Evolutionary conservation across 2,797 vertebrate species (phyloP).

Genomic region (Acomys russatus): DNA sequence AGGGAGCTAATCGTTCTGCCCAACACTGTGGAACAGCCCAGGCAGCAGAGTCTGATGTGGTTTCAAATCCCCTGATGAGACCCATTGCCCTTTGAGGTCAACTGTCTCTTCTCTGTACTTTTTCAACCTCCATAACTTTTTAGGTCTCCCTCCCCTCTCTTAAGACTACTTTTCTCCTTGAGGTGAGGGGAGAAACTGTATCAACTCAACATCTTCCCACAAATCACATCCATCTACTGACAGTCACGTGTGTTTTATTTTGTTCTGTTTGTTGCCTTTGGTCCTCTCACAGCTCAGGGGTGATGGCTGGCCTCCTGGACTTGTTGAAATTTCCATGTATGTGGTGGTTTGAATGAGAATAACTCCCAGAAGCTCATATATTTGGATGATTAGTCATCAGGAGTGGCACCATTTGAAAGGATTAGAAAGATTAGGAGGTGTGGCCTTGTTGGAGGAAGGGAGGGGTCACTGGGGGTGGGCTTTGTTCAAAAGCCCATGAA

Average conservation of each 20-base stretch:
- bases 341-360: not conserved
- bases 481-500: not conserved
- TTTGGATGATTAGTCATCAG: not conserved
- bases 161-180: not conserved
- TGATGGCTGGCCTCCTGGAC: not conserved
- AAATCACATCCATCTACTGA: not conserved
- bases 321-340: not conserved
- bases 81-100: not conserved
- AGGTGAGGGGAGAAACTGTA: not conserved
- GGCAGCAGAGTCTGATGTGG: not conserved
- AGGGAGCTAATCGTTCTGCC: not conserved
- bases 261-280: not conserved
- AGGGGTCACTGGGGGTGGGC: too few species aligned
- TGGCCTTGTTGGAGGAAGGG: not conserved
- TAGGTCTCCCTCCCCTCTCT: accelerated
- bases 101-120: not conserved
- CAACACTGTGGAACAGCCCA: not conserved
- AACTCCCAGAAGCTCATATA: not conserved
- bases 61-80: not conserved
- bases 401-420: not conserved
- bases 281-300: accelerated
- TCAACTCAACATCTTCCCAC: not conserved
- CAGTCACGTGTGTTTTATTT: not conserved
- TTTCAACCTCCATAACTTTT: not conserved
- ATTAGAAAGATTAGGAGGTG: not conserved